Conservation (phyloP, 2,113 vertebrate species). For the Ictidomys tridecemlineatus region DNA sequence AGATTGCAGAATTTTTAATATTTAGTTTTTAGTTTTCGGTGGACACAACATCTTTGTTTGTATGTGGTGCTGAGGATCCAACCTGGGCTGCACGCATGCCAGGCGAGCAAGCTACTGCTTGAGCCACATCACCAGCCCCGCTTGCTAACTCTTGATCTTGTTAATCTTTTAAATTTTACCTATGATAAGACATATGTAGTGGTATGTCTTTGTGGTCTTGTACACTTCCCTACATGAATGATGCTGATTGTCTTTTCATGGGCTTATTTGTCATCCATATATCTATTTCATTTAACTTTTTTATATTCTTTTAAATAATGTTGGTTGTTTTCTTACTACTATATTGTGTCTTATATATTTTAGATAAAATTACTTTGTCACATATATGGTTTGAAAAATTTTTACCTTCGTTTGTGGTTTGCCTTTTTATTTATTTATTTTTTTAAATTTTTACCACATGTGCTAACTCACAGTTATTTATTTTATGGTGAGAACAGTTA, state of each 20-base stretch:
- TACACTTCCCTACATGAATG: neutral
- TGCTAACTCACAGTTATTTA: too few relatives aligned
- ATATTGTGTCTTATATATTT: neutral
- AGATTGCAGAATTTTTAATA: too few relatives aligned
- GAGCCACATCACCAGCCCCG: too few relatives aligned
- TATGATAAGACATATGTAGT: neutral
- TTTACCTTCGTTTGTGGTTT: neutral
- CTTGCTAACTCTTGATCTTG: neutral
- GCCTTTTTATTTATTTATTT: neutral
- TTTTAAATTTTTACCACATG: too few relatives aligned
- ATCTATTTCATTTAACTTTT: neutral
- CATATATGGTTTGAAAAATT: neutral
- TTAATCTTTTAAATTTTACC: neutral
- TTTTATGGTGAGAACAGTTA: too few relatives aligned
- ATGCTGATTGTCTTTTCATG: neutral
- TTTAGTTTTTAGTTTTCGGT: too few relatives aligned
- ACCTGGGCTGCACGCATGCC: too few relatives aligned
- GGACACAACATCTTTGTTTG: too few relatives aligned
- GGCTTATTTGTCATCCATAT: neutral
- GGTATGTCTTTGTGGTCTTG: neutral
- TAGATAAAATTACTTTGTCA: neutral
- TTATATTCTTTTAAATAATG: neutral
- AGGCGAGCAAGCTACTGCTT: too few relatives aligned
- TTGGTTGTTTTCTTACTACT: neutral
- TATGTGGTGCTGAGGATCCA: too few relatives aligned